phyloP scores from a whole-genome alignment of 2,888 invertebrate species.

The Catocala fraxini region DNA sequence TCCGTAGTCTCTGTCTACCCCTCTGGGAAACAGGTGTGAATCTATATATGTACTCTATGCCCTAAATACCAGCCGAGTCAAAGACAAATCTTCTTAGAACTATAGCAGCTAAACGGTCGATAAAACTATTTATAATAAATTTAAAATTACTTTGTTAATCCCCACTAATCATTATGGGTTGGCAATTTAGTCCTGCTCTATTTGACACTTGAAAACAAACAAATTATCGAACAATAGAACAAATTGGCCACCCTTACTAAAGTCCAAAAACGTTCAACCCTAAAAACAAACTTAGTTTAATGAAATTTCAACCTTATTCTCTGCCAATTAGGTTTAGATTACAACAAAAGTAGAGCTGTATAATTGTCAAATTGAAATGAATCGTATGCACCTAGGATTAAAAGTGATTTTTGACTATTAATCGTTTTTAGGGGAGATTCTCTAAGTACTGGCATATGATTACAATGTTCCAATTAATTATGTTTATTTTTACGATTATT shows the following conservation, averaged over 20 bases:
- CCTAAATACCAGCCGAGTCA: too few species aligned
- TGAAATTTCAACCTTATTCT: background rate
- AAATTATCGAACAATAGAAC: constrained; percentile 55
- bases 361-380: background rate
- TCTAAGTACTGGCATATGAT: constrained; percentile 16
- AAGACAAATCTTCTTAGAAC: too few species aligned
- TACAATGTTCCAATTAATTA: constrained; percentile 34
- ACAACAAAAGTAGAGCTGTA: background rate
- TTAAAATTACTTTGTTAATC: constrained; percentile 13
- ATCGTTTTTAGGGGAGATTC: background rate
- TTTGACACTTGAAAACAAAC: constrained; percentile 57
- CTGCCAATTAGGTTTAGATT: background rate
- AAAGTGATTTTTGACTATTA: constrained; percentile 10
- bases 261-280: background rate
- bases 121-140: constrained; percentile 4
- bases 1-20: too few species aligned
- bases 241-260: constrained; percentile 12
- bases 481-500: constrained; percentile 30
- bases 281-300: background rate
- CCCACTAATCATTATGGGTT: constrained; percentile 13
- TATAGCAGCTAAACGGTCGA: too few species aligned
- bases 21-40: too few species aligned
- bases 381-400: rapidly evolving
- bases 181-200: constrained; percentile 18
- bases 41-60: too few species aligned